Evolutionary conservation across 2,888 invertebrate species (phyloP), one percentile per base, ranked within the genome.

Genomic region (Dioctria rufipes): DNA sequence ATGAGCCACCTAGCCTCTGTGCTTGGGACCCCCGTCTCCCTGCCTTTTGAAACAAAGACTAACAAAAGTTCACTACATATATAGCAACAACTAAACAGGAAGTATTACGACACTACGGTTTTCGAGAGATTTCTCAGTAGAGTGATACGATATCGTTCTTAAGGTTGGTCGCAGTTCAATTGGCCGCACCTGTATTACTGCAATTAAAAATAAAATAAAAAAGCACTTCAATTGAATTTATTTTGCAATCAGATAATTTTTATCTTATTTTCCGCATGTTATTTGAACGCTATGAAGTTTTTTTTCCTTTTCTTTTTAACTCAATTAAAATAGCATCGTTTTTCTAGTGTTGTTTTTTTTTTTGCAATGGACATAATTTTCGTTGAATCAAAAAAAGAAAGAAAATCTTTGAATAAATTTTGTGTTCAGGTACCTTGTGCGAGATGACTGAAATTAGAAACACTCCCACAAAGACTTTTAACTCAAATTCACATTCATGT

Each of bases 401-500:
- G 6, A 66, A 5, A 66, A 66, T 9, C 43, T 13, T 61, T 6
- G n/a, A 61, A 3, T n/a, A 60, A 61, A 69, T 42, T 54, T 69
- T 46, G n/a, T 37, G 13, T 39, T 11, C 1, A 75, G 75, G 75
- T 9, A n/a, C 46, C 9, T 5, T 58, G 9, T 75, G 75, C 37
- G 61, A 75, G 25, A 37, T 75, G 75, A 58, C 60, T 46, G 58
- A 60, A 61, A 75, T 75, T 9, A 75, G 60, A 39, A 39, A 51
- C 6, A 78, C 63, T 42, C 61, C 46, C 43, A 78, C 51, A 11
- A 78, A 65, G 43, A 65, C 75, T 8, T 6, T 78, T 37, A 77
- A 63, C 37, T 77, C 61, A 65, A 78, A 49, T 11, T 78, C 78
- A 40, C 63, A 65, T 37, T 78, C 65, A 40, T 61, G 61, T 61